Evolutionary conservation across 2,797 vertebrate genomes (phyloP), one percentile per base, ranked within the genome.

Genomic region (Uromys caudimaculatus): DNA sequence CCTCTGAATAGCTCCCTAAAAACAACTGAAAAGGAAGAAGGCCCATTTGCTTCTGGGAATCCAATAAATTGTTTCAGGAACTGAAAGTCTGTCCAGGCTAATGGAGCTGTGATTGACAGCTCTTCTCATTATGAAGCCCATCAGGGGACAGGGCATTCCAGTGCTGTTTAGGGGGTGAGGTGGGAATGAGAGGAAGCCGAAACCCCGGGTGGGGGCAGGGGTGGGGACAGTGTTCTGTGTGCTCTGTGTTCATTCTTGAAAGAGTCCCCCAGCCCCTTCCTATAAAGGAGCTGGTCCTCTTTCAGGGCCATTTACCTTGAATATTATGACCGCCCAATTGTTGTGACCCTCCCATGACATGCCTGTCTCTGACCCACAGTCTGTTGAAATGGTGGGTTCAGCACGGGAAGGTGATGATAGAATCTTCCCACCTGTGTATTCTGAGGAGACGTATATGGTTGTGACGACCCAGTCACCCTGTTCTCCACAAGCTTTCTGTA

Each of bases 41-140:
- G 98, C 97, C 98, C 97, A 35, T 97, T 98, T 86, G 98, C 98
- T 98, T 97, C 98, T 98, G 98, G 98, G 98, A 99, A 99, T 99
- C 98, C 98, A 99, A 98, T 99, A 98, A 99, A 98, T 98, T 98
- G 98, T 98, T 98, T 98, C 98, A 98, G 98, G 98, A 99, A 99
- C 98, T 98, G 98, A 98, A 98, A 98, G 98, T 98, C 98, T 98
- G 98, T 98, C 98, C 98, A 97, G 97, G 98, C 98, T 98, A 98
- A 98, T 99, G 98, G 98, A 98, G 98, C 98, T 10, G 97, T 98
- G 99, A 99, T 99, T 99, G 99, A 98, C 99, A 98, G 98, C 96
- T 58, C 98, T 98, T 98, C 98, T 99, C 98, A 99, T 99, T 99
- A 99, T 93, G 1, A 97, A 44, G 83, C 98, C 97, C 98, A 98